Evolutionary conservation across 2,888 invertebrate genomes (phyloP).

Genomic region (Eristalis arbustorum): DNA sequence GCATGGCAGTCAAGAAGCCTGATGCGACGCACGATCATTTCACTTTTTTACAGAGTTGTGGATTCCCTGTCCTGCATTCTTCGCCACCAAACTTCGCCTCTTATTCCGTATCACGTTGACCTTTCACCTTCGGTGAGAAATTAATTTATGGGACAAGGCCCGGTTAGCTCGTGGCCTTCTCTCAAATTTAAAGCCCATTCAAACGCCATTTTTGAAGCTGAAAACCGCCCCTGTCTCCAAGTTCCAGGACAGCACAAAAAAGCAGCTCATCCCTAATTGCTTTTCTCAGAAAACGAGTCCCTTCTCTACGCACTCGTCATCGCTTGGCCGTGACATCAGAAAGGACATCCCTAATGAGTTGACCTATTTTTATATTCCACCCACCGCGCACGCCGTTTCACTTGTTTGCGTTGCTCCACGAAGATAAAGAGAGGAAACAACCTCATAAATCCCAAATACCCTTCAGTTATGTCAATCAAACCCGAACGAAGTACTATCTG

Average conservation of each 20-base stretch:
- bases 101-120: too few species aligned
- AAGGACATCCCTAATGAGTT: background rate
- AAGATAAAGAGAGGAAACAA: background rate
- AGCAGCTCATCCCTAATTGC: background rate
- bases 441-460: conserved; percentile 21
- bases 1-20: too few species aligned
- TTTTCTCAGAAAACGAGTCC: background rate
- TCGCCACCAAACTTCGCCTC: too few species aligned
- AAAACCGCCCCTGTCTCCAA: background rate
- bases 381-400: background rate
- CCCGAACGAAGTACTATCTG: conserved; percentile 5
- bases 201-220: too few species aligned
- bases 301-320: background rate
- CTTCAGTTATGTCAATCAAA: conserved; percentile 21
- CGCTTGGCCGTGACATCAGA: background rate
- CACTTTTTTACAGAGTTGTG: background rate
- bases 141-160: too few species aligned
- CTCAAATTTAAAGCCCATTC: too few species aligned
- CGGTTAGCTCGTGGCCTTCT: too few species aligned
- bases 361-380: background rate
- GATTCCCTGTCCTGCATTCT: too few species aligned
- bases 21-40: too few species aligned
- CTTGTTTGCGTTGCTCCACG: background rate
- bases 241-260: background rate
- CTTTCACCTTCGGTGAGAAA: too few species aligned